These are phyloP conservation scores for Xanthia togata DNA, from an alignment of 2,888 invertebrate genomes.

Conservation along the genomic window DNA sequence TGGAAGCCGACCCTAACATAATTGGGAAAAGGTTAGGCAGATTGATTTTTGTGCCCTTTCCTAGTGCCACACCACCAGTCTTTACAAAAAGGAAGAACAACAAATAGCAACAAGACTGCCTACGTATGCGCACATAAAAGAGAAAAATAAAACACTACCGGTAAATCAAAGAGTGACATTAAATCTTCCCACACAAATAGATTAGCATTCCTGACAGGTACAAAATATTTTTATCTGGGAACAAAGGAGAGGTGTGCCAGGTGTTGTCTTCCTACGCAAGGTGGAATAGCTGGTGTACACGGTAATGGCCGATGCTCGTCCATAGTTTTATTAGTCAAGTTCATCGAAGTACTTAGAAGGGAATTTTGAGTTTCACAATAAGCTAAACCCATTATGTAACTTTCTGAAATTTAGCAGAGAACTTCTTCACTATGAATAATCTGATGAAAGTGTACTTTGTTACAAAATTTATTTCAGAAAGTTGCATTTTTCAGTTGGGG, in stretches of 20 bases:
- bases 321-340: not conserved
- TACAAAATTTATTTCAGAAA: too few species aligned
- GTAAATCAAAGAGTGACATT: constrained; percentile 38
- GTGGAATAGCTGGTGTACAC: not conserved
- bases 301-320: not conserved
- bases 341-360: not conserved
- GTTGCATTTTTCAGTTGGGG: too few species aligned
- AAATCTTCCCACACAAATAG: constrained; percentile 31
- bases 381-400: too few species aligned
- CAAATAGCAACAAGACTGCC: not conserved
- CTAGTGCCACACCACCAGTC: not conserved
- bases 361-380: not conserved
- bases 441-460: too few species aligned
- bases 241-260: constrained; percentile 41
- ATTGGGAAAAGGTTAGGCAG: too few species aligned
- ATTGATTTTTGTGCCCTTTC: too few species aligned
- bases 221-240: constrained; percentile 41
- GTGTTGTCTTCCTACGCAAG: constrained; percentile 21
- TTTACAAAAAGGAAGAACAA: not conserved
- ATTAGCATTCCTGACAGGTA: constrained; percentile 31
- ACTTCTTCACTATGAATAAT: not conserved
- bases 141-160: constrained; percentile 17
- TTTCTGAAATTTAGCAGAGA: not conserved
- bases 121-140: not conserved
- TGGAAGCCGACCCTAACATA: too few species aligned